Base-by-base conservation (phyloP, 53 echinoderm and acorn worm species). In the Temnopleurus reevesii region DNA sequence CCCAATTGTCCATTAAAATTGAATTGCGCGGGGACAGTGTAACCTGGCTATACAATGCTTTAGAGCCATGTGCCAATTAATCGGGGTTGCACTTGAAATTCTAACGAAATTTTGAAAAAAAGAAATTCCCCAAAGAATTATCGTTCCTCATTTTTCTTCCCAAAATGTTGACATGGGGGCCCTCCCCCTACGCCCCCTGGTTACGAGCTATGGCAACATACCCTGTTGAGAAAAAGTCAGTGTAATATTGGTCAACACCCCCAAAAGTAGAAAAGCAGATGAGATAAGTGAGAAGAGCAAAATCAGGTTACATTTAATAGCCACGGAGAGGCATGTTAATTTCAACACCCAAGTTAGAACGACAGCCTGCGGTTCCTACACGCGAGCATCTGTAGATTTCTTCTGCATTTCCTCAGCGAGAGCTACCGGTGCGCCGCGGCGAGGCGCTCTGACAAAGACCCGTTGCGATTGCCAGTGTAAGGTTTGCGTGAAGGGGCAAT, bases 281-380 rank as follows among this genome's bases (percentile, higher is more conserved):
- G 71, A 71, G 23, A 8, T 7, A 41, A 17, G 46, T 46, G 80
- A 49, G 41, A 77, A 43, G 26, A 77, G 5, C 19, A 12, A 80
- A 80, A 80, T 80, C 80, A 80, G 80, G 80, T 80, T 80, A 80
- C 80, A 71, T 80, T 80, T 47, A 80, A 80, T 80, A 80, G 80
- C 80, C 43, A 46, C 25, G 51, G 51, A 80, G 46, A 80, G 45
- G 27, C 29, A 80, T 80, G 80, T 47, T 51, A 49, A 7, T 47
- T 80, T 46, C 49, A 41, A 80, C 80, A 49, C 80, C 27, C 43
- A 34, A 28, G 46, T 46, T 36, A 36, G 36, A 71, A n/a, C 71
- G 71, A 71, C 71, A 41, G 19, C 71, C 71, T 71, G 71, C n/a
- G 71, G 71, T 71, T 41, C 41, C 8, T 71, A 38, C 38, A 41